phyloP scores from a whole-genome alignment of 2,797 vertebrate species.

The Tamandua tetradactyla region DNA sequence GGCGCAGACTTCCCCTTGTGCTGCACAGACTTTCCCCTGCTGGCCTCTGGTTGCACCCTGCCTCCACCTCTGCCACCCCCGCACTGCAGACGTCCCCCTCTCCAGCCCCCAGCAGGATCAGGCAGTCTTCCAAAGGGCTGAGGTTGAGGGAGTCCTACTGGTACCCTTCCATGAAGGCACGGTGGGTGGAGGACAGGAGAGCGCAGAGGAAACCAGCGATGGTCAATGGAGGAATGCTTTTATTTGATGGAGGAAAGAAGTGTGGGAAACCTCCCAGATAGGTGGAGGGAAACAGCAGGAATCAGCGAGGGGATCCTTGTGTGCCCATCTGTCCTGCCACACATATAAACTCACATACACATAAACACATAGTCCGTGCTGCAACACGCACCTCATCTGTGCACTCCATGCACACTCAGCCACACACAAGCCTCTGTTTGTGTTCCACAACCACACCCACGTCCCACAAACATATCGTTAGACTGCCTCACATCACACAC shows the following conservation, averaged over 20 bases:
- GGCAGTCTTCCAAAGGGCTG: not conserved
- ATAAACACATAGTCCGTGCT: no score
- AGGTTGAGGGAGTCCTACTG: not conserved
- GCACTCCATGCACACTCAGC: no score
- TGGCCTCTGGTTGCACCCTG: fast-evolving
- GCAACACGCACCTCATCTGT: not conserved
- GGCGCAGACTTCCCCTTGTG: not conserved
- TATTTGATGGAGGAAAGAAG: not conserved
- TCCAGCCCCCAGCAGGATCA: fast-evolving
- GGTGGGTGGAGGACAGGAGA: not conserved
- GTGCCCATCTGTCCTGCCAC: not conserved
- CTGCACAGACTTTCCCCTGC: not conserved
- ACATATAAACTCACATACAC: no score
- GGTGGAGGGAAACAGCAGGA: not conserved
- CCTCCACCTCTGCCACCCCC: not conserved
- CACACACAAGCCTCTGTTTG: not conserved
- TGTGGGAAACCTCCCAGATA: not conserved
- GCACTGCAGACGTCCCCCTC: no score
- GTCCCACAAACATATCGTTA: not conserved
- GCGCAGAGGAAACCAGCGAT: not conserved
- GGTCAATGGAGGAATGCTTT: not conserved
- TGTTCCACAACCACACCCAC: not conserved
- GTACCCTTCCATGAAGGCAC: not conserved
- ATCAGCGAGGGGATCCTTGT: not conserved
- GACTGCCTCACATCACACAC: not conserved